phyloP scores from a whole-genome alignment of 2,113 vertebrate species.

The Alaudala cheleensis region DNA sequence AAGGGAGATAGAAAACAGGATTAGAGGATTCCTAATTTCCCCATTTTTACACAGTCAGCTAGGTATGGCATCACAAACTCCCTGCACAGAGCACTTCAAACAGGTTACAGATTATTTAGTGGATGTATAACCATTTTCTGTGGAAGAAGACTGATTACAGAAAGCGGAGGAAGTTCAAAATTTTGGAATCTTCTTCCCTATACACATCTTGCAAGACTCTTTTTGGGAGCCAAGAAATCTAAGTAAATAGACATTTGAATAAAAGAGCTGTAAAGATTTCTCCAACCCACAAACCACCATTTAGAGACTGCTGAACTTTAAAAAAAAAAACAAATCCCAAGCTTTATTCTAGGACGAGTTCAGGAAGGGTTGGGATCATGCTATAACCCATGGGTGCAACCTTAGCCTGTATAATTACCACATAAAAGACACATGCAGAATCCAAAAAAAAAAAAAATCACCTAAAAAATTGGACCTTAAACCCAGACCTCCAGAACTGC shows the following conservation, averaged over 20 bases:
- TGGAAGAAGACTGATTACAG: neutral
- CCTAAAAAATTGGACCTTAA: neutral
- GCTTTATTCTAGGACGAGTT: neutral
- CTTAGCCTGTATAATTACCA: neutral
- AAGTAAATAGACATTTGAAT: neutral
- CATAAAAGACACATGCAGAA: neutral
- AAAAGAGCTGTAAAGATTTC: neutral
- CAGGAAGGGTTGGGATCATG: neutral
- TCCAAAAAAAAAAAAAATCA: neutral
- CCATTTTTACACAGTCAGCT: neutral
- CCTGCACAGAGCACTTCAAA: neutral
- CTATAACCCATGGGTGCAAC: neutral
- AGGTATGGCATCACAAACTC: neutral
- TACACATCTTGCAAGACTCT: neutral
- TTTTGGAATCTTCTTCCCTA: neutral
- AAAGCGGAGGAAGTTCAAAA: neutral
- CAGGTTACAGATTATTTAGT: neutral
- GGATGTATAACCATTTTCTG: neutral
- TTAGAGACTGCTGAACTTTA: neutral
- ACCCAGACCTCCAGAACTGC: neutral
- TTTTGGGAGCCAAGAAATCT: neutral
- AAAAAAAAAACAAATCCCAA: neutral
- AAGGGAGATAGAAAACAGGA: neutral
- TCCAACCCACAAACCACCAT: neutral
- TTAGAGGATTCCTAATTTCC: neutral